Conservation (phyloP, 2,113 vertebrate species). For the Regulus satrapa region DNA sequence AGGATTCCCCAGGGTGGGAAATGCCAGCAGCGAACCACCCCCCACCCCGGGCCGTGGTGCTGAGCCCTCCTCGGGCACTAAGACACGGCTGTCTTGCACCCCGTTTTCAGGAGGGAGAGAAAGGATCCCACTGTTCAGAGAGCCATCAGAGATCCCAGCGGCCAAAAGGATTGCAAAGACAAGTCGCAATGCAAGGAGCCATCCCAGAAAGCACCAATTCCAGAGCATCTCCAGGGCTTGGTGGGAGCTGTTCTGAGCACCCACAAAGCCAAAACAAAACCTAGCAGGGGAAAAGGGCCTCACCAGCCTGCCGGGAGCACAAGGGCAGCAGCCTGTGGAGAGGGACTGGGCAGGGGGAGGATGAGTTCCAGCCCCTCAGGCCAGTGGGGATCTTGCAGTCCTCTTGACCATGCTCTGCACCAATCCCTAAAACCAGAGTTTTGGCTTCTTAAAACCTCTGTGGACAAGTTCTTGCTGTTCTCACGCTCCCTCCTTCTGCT, state of each 20-base stretch:
- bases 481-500: neutral
- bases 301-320: neutral
- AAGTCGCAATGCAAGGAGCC: neutral
- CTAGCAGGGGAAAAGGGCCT: neutral
- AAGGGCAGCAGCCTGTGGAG: neutral
- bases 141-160: neutral
- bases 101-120: neutral
- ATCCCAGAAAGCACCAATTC: neutral
- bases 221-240: neutral
- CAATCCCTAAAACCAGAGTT: neutral
- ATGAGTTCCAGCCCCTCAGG: neutral
- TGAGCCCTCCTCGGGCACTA: neutral
- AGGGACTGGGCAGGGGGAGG: neutral
- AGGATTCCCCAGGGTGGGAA: neutral
- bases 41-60: rapidly evolving
- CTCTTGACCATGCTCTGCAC: neutral
- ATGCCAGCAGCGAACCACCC: neutral
- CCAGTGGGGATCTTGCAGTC: neutral
- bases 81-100: no score
- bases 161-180: neutral
- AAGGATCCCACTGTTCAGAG: neutral
- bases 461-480: neutral
- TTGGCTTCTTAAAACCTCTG: neutral
- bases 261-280: neutral
- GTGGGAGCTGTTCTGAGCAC: neutral